phyloP scores from a whole-genome alignment of 1,140 invertebrate species.

The Episyrphus balteatus region DNA sequence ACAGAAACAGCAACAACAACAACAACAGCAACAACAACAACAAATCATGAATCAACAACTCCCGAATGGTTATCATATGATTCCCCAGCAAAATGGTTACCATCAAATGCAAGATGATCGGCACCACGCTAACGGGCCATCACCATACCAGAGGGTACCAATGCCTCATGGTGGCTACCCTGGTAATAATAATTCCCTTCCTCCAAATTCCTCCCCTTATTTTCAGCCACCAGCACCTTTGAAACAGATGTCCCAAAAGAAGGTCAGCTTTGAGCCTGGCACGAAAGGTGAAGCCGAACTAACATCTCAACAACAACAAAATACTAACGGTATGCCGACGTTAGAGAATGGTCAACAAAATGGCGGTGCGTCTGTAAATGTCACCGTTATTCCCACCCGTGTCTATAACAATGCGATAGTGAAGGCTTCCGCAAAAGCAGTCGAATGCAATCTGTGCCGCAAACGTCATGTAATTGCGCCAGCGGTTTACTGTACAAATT shows the following conservation, averaged over 20 bases:
- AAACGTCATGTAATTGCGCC: constrained; percentile 66
- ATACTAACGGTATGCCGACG: constrained; percentile 12
- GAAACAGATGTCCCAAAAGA: constrained; percentile 37
- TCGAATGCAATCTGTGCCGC: constrained; percentile 68
- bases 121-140: constrained; percentile 19
- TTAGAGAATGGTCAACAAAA: constrained; percentile 7
- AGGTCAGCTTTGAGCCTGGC: constrained; percentile 55
- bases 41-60: constrained; percentile 3
- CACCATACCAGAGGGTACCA: constrained; percentile 44
- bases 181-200: constrained; percentile 14
- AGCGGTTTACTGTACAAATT: constrained; percentile 73
- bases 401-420: constrained; percentile 35
- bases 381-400: constrained; percentile 32
- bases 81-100: constrained; percentile 28
- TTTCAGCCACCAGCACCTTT: constrained; percentile 38
- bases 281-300: constrained; percentile 47
- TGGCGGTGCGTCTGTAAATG: constrained; percentile 8
- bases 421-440: constrained; percentile 41
- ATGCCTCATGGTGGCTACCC: constrained; percentile 39
- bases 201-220: constrained; percentile 44
- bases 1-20: constrained; percentile 15
- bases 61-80: constrained; percentile 34
- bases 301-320: background rate
- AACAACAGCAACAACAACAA: constrained; percentile 16
- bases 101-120: constrained; percentile 20